These are phyloP conservation scores for Nasonovia ribisnigri DNA, from an alignment of 2,888 invertebrate genomes.

Conservation along the genomic window DNA sequence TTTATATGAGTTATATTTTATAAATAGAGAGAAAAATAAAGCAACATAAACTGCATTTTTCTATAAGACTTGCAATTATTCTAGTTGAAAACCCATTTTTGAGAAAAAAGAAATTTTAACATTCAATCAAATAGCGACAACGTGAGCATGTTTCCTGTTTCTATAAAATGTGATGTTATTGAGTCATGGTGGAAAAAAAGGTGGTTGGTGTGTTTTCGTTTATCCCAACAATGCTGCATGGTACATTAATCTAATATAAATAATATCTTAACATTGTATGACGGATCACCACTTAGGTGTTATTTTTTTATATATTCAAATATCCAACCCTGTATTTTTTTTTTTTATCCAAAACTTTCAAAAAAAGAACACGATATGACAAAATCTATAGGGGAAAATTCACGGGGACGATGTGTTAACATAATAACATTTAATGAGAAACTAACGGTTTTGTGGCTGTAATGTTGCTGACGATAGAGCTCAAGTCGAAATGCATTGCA, in stretches of 20 bases:
- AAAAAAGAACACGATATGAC: neutral
- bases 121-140: neutral
- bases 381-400: neutral
- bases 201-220: neutral
- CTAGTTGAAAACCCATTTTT: neutral
- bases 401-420: too few relatives aligned
- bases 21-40: neutral
- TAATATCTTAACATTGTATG: neutral
- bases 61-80: neutral
- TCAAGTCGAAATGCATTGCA: neutral
- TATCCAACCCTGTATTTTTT: neutral
- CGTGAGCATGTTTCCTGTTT: neutral
- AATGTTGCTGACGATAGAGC: neutral
- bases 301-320: neutral
- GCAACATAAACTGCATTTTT: neutral
- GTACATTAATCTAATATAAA: neutral
- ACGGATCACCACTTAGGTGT: neutral
- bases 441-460: neutral
- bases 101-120: neutral
- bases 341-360: neutral
- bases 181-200: neutral
- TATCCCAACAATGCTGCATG: neutral
- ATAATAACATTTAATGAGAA: neutral
- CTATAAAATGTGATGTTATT: neutral
- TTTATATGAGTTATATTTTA: constrained; percentile 34